Percentiles rank a stretch among this genome's conserved stretches.
These are phyloP conservation scores for Arrhopalites spinosus DNA, from an alignment of 2,888 invertebrate genomes.

Conservation along the genomic window DNA sequence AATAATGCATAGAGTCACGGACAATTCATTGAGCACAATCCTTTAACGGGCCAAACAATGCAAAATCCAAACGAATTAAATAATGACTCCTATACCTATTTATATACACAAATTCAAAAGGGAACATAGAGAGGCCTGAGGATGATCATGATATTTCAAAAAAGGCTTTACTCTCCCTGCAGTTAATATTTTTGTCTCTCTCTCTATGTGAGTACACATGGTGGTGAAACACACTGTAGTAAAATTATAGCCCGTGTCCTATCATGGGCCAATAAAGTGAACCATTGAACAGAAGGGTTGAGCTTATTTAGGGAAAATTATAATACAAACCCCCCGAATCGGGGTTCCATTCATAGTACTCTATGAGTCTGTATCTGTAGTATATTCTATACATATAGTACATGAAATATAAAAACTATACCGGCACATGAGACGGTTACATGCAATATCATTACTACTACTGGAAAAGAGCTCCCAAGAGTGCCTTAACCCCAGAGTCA, in stretches of 20 bases:
- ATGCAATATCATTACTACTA: neutral
- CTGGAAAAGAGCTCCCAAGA: conserved; percentile 19
- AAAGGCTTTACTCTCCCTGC: neutral
- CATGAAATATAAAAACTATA: no score
- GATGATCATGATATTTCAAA: no score
- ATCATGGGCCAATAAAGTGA: conserved; percentile 2
- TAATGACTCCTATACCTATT: no score
- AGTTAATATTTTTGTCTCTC: neutral
- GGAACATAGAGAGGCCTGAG: no score
- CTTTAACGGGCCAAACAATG: no score
- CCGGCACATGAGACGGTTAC: neutral
- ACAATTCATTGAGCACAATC: no score
- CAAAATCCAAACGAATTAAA: no score
- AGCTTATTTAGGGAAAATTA: conserved; percentile 2
- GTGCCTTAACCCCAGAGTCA: conserved; percentile 12
- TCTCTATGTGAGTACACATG: neutral
- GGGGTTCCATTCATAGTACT: neutral
- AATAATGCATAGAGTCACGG: no score
- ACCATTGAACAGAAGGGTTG: conserved; percentile 2
- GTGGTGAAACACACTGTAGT: neutral
- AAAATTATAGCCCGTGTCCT: neutral
- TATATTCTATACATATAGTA: no score
- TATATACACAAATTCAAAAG: no score
- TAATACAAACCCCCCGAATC: conserved; percentile 3
- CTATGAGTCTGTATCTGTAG: no score